Percentiles rank a stretch among this genome's conserved stretches.
Evolutionary conservation across 2,797 vertebrate genomes (phyloP).

Genomic region (Pygocentrus nattereri): DNA sequence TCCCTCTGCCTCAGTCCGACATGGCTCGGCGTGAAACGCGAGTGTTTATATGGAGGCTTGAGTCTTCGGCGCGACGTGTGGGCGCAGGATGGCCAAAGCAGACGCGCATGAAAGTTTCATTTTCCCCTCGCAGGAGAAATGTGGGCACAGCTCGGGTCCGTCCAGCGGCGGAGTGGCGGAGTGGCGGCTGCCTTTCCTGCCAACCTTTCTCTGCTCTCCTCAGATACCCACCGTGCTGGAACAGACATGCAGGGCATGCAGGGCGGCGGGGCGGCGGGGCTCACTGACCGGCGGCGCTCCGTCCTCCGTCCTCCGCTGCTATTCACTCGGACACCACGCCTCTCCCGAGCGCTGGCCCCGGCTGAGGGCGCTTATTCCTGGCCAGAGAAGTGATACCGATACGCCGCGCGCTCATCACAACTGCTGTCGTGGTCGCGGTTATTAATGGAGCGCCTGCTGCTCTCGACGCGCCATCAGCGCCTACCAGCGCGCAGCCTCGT

Average conservation of each 20-base stretch:
- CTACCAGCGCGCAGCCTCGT: slow-evolving; percentile 18
- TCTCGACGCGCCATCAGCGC: slow-evolving; percentile 1
- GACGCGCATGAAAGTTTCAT: not conserved
- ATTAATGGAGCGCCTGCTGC: no score
- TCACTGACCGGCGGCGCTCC: not conserved
- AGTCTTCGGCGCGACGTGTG: not conserved
- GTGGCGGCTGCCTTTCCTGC: no score
- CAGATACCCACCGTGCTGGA: no score
- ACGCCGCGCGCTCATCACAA: slow-evolving; percentile 17
- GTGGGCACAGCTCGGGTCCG: no score
- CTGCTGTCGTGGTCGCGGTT: not conserved
- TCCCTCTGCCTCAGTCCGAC: slow-evolving; percentile 65
- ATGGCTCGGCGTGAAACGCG: slow-evolving; percentile 58
- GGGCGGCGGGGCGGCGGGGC: no score
- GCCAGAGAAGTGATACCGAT: not conserved
- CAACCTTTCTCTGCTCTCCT: not conserved
- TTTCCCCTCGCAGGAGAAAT: not conserved
- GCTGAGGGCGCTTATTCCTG: not conserved
- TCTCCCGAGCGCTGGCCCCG: not conserved
- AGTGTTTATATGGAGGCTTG: slow-evolving; percentile 30
- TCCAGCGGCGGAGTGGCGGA: no score
- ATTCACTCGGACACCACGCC: not conserved
- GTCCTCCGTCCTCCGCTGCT: not conserved
- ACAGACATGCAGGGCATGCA: not conserved
- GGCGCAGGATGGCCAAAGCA: no score